Evolutionary conservation across 2,888 invertebrate species (phyloP).

Genomic region (Frankliniella fusca): DNA sequence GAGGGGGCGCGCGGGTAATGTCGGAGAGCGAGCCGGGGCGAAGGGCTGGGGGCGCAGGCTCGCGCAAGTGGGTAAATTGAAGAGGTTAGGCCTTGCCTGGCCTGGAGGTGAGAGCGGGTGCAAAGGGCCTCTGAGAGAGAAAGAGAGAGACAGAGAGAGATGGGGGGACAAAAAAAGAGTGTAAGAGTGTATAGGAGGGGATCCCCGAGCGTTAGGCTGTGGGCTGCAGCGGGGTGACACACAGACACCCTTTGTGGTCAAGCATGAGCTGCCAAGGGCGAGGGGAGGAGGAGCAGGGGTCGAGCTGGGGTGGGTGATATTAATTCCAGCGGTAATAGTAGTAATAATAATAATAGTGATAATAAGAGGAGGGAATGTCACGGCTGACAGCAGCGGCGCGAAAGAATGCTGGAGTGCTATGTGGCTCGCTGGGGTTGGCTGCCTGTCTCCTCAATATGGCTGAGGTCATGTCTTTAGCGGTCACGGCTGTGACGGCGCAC

Average conservation of each 20-base stretch:
- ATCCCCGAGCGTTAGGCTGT: background rate
- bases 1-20: too few relatives aligned
- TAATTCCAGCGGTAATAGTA: background rate
- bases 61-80: too few relatives aligned
- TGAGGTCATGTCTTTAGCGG: too few relatives aligned
- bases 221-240: background rate
- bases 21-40: too few relatives aligned
- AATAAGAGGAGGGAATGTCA: background rate
- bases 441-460: too few relatives aligned
- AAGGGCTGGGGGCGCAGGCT: too few relatives aligned
- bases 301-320: background rate
- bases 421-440: too few relatives aligned
- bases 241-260: background rate
- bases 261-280: background rate
- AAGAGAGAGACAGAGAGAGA: background rate
- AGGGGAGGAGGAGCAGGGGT: background rate
- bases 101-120: too few relatives aligned
- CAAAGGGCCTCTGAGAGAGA: background rate
- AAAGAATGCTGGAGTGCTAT: background rate
- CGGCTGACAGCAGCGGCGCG: background rate
- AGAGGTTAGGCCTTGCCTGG: too few relatives aligned
- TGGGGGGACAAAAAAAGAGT: background rate
- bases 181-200: background rate
- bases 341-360: background rate
- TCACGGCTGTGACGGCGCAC: too few relatives aligned